Evolutionary conservation across 2,888 invertebrate genomes (phyloP).

Genomic region (Ophonus ardosiacus): DNA sequence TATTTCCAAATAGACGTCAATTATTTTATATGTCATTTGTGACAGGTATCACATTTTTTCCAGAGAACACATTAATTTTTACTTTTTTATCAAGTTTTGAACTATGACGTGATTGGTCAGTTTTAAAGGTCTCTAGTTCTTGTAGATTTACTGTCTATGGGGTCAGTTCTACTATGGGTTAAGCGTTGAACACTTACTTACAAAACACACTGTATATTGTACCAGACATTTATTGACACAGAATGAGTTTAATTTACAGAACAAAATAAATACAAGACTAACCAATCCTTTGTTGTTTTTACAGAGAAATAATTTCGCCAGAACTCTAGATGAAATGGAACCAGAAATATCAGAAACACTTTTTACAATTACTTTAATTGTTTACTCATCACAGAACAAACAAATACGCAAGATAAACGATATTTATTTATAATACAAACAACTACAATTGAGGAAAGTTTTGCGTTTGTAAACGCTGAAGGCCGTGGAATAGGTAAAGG

Average conservation of each 20-base stretch:
- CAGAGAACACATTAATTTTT: too few relatives aligned
- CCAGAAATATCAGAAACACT: conserved; percentile 13
- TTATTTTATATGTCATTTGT: too few relatives aligned
- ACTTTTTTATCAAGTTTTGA: too few relatives aligned
- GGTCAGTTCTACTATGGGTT: too few relatives aligned
- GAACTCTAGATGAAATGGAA: conserved; percentile 27
- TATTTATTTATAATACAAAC: conserved; percentile 33
- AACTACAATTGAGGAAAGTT: conserved; percentile 13
- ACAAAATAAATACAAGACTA: background rate
- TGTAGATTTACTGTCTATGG: too few relatives aligned
- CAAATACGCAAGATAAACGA: conserved; percentile 30
- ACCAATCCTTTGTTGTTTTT: conserved; percentile 6
- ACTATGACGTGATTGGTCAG: too few relatives aligned
- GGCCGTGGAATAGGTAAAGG: background rate
- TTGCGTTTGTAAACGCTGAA: background rate
- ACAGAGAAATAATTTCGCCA: background rate
- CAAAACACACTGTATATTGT: background rate
- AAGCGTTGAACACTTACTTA: too few relatives aligned
- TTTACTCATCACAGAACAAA: conserved; percentile 24
- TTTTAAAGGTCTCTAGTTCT: too few relatives aligned
- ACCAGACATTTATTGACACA: background rate
- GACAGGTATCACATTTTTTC: too few relatives aligned
- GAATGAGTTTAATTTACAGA: background rate
- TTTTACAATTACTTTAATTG: conserved; percentile 41
- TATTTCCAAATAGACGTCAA: too few relatives aligned